Conservation (phyloP, 2,797 vertebrate genomes). For the Erpetoichthys calabaricus region DNA sequence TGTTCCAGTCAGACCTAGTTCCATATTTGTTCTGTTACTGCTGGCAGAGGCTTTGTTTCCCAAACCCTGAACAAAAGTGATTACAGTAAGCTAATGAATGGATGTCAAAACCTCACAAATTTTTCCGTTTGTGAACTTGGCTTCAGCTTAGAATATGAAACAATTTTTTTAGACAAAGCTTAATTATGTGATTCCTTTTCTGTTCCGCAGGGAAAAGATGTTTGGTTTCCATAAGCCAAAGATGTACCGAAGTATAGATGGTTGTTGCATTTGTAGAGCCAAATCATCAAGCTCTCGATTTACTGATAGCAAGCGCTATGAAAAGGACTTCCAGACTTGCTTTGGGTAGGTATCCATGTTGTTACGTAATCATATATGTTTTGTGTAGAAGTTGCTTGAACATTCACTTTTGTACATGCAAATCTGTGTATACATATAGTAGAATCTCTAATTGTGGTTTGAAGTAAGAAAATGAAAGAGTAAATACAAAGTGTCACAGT, state of each 20-base stretch:
- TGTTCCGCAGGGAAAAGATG: conserved; percentile 56
- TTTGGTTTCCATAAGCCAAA: conserved; percentile 99
- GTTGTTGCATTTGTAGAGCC: conserved; percentile 96
- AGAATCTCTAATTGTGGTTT: too few species aligned
- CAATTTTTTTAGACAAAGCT: too few species aligned
- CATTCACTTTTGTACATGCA: background rate
- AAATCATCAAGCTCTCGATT: conserved; percentile 98
- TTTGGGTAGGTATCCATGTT: conserved; percentile 54
- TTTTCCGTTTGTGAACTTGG: background rate
- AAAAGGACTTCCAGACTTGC: conserved; percentile 67
- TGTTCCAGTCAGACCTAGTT: too few species aligned
- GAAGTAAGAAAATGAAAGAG: too few species aligned
- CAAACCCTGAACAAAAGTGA: too few species aligned
- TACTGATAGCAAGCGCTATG: conserved; percentile 94
- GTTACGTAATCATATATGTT: background rate
- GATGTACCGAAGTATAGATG: conserved; percentile 95
- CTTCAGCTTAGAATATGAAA: background rate
- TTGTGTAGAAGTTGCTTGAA: conserved; percentile 3
- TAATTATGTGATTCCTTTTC: background rate
- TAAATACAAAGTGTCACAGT: too few species aligned
- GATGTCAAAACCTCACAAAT: too few species aligned
- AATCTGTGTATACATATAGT: fast-evolving
- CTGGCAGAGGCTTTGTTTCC: too few species aligned
- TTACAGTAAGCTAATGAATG: too few species aligned
- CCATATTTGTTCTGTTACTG: too few species aligned